These are phyloP conservation scores for Centropristis striata DNA, from an alignment of 2,113 vertebrate genomes.

Conservation along the genomic window DNA sequence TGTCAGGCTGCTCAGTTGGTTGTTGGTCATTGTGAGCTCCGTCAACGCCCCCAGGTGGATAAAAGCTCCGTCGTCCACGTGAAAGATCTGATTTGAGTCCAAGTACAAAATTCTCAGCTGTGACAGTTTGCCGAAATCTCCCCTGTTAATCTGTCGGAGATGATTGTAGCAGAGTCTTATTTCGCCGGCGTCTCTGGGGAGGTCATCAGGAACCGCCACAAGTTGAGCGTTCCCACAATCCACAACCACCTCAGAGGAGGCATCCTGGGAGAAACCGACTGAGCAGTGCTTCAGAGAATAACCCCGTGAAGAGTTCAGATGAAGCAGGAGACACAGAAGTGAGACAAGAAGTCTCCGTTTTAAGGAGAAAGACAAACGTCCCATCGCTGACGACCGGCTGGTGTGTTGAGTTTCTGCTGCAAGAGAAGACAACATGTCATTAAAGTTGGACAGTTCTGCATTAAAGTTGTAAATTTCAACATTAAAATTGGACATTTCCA, in stretches of 20 bases:
- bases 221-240: not conserved
- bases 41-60: conserved; percentile 15
- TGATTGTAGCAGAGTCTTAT: not conserved
- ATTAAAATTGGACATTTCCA: too few relatives aligned
- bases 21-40: fast-evolving
- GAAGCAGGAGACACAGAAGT: conserved; percentile 26
- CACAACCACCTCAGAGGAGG: not conserved
- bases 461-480: too few relatives aligned
- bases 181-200: conserved; percentile 6
- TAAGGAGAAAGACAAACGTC: not conserved
- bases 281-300: conserved; percentile 53
- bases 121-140: conserved; percentile 7
- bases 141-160: conserved; percentile 1
- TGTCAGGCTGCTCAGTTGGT: conserved; percentile 33
- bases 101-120: not conserved
- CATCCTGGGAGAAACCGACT: not conserved
- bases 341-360: not conserved
- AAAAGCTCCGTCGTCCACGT: conserved; percentile 45
- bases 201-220: conserved; percentile 11
- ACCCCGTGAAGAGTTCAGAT: conserved; percentile 1
- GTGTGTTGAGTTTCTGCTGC: too few relatives aligned
- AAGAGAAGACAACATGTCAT: too few relatives aligned
- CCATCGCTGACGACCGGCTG: not conserved
- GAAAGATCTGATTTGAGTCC: fast-evolving
- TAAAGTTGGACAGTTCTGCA: too few relatives aligned